These are phyloP conservation scores for Achatina immaculata DNA, from an alignment of 1,140 invertebrate species.

Conservation along the genomic window DNA sequence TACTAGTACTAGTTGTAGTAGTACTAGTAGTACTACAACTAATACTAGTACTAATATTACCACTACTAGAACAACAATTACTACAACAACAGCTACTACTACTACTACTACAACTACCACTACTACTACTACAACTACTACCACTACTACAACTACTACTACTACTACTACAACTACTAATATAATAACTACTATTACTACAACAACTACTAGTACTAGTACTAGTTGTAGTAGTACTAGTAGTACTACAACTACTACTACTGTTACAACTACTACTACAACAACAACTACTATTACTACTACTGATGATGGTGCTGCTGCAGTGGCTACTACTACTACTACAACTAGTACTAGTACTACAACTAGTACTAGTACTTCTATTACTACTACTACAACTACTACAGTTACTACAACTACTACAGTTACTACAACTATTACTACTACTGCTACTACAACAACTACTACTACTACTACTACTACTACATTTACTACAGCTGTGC, in stretches of 20 bases:
- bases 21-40: too few relatives aligned
- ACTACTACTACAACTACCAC: too few relatives aligned
- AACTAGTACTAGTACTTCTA: slow-evolving; percentile 6
- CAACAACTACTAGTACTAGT: neutral
- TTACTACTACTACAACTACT: slow-evolving; percentile 10
- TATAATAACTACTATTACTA: neutral
- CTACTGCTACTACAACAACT: too few relatives aligned
- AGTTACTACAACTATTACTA: too few relatives aligned
- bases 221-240: neutral
- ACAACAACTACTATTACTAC: neutral
- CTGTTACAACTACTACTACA: neutral
- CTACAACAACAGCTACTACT: too few relatives aligned
- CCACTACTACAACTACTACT: neutral
- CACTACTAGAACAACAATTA: too few relatives aligned
- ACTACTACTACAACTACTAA: neutral
- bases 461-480: slow-evolving; percentile 7
- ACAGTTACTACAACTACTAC: too few relatives aligned
- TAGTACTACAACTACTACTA: slow-evolving; percentile 3
- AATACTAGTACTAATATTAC: too few relatives aligned
- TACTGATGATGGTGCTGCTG: too few relatives aligned
- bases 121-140: neutral
- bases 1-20: too few relatives aligned
- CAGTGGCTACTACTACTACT: neutral
- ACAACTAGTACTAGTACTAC: neutral
- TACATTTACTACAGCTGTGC: neutral